Evolutionary conservation across 2,797 vertebrate species (phyloP), one percentile per base, ranked within the genome.

Genomic region (Zenarchopterus dispar): DNA sequence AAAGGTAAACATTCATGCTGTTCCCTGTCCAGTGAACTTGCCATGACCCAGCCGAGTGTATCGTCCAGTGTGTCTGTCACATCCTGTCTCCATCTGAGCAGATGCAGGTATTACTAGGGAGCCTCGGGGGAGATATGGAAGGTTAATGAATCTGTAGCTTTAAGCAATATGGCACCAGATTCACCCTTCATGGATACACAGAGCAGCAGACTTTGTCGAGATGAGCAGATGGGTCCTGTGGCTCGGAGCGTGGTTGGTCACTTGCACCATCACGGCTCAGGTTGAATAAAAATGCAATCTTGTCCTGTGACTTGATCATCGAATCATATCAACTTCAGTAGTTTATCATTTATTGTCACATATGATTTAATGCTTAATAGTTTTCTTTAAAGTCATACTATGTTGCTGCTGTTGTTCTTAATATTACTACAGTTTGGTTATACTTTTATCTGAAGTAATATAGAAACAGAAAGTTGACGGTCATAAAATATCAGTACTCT

Each of bases 91-190:
- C 62, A 67, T 72, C 66, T 69, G 56, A 87, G 67, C 87, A 90
- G 85, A 91, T 90, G 90, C 75, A 89, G 85, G 80, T 88, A 81
- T 85, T 90, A 89, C 88, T 84, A 74, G 56, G 77, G 50, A 81
- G 70, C 70, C 84, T 77, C 62, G 0, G 22, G 84, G 79, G 78
- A 69, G 69, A 75, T 74, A 76, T 5, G 22, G 69, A 76, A 88
- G 89, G 86, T 90, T 90, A 91, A 91, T 88, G 77, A 89, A 88
- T 84, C 80, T 74, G 70, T 85, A 73, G 77, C 86, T 81, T 84
- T 75, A 82, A 85, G 84, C 89, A 90, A 88, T 89, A 89, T 86
- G 88, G 84, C 78, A 79, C 62, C 88, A 84, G 73, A 84, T 77
- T 80, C 70, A 52, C 45, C 70, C 74, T 77, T 73, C 66, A 51